Conservation (phyloP, 2,797 vertebrate genomes). For the Hoplostethus mediterraneus region DNA sequence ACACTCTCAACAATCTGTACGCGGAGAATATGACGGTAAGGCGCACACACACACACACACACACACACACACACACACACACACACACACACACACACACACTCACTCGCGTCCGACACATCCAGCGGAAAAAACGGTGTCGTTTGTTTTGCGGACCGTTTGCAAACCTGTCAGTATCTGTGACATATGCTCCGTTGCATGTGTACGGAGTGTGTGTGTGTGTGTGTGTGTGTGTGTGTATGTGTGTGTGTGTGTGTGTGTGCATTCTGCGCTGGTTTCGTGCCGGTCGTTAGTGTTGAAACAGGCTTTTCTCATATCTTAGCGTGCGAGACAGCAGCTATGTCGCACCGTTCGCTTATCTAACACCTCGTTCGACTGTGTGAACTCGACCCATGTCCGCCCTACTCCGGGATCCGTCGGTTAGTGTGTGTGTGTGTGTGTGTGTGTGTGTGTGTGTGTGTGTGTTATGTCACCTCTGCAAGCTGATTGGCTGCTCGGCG, state of each 20-base stretch:
- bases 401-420: constrained; percentile 34
- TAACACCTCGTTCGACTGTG: constrained; percentile 51
- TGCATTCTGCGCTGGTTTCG: constrained; percentile 10
- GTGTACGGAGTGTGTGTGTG: not conserved
- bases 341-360: constrained; percentile 40
- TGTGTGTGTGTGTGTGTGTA: not conserved
- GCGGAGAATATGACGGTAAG: constrained; percentile 84
- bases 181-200: not conserved
- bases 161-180: not conserved
- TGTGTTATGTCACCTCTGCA: constrained; percentile 56
- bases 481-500: constrained; percentile 21
- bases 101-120: constrained; percentile 21
- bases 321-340: constrained; percentile 40
- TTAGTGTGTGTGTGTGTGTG: constrained; percentile 13
- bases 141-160: not conserved
- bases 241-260: constrained; percentile 1
- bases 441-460: constrained; percentile 16
- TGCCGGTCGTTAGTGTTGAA: constrained; percentile 22
- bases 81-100: constrained; percentile 10
- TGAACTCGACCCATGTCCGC: constrained; percentile 52
- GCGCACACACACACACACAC: constrained; percentile 22
- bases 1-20: constrained; percentile 79
- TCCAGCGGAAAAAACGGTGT: constrained; percentile 21
- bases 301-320: constrained; percentile 29
- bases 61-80: not conserved